Conservation (phyloP, 2,113 vertebrate genomes). For the Chlorocebus sabaeus region DNA sequence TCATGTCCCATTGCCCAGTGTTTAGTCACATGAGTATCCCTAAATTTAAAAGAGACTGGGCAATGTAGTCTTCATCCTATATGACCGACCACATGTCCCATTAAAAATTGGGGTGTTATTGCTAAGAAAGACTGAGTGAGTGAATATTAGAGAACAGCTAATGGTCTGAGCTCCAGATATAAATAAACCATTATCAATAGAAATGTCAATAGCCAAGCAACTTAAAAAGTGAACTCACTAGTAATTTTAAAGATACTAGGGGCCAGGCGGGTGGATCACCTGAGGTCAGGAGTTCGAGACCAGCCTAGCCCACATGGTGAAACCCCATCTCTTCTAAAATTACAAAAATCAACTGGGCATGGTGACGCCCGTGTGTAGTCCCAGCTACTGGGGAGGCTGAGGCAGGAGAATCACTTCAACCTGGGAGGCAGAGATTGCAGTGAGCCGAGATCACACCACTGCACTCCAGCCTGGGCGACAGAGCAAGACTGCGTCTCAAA, state of each 20-base stretch:
- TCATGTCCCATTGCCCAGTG: not conserved
- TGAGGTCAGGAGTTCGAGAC: too few species aligned
- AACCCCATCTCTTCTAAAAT: too few species aligned
- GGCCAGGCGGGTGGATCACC: too few species aligned
- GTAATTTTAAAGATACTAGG: not conserved
- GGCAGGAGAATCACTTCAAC: too few species aligned
- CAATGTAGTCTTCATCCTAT: not conserved
- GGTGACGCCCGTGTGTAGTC: too few species aligned
- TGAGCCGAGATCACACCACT: fast-evolving
- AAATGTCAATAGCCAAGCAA: not conserved
- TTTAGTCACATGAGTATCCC: not conserved
- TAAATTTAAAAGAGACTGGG: not conserved
- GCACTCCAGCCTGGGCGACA: too few species aligned
- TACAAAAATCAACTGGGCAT: too few species aligned
- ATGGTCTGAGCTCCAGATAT: not conserved
- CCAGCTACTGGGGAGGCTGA: too few species aligned
- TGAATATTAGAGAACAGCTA: not conserved
- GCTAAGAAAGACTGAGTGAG: not conserved
- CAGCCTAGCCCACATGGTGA: too few species aligned
- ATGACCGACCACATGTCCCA: not conserved
- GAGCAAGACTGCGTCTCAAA: fast-evolving
- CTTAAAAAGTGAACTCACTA: not conserved
- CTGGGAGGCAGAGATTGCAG: too few species aligned
- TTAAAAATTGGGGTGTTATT: not conserved
- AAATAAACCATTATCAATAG: not conserved